Evolutionary conservation across 2,113 vertebrate species (phyloP), one percentile per base, ranked within the genome.

Genomic region (Arenaria interpres): DNA sequence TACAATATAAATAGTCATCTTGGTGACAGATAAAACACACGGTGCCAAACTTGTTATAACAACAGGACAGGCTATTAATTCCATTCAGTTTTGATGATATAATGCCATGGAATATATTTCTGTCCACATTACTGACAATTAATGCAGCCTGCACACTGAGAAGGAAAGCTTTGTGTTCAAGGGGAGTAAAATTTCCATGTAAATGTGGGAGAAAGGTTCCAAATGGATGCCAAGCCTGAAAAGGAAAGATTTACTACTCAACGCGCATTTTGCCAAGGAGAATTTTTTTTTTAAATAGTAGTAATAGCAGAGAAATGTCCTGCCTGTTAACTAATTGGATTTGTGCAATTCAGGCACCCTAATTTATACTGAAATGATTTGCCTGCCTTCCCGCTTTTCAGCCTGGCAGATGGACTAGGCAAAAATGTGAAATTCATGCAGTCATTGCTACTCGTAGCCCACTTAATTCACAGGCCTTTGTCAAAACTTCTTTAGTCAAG

Each of bases 391-490:
- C 69, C 62, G 96, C 78, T 88, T 92, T 92, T 94, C 68, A 92
- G 74, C 59, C 73, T 96, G 92, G 89, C 97, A 97, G 96, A 97
- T 96, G 97, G 97, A 94, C 93, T 67, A 75, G 85, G 74, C 87
- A 90, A 96, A 97, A 97, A 97, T 92, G 95, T 90, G 96, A 96
- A 97, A 96, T 92, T 92, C 93, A 94, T 86, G 72, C 95, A 97
- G 85, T 90, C 89, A 72, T 81, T 95, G 85, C 90, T 95, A 90
- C 95, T 77, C 45, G 18, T 97, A 95, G 75, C 96, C 92, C 95
- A 92, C 91, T 97, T 95, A 96, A 95, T 97, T 94, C 94, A 96
- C 85, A 93, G 74, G 89, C 59, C 92, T 97, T 95, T 97, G 97
- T 97, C 91, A 96, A 96, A 96, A 96, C 87, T 95, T 96, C 95